A percentile compares a stretch with the other conserved stretches of the same genome.
phyloP scores from a whole-genome alignment of 2,113 vertebrate species.

The Cyphomyrus discorhynchus region DNA sequence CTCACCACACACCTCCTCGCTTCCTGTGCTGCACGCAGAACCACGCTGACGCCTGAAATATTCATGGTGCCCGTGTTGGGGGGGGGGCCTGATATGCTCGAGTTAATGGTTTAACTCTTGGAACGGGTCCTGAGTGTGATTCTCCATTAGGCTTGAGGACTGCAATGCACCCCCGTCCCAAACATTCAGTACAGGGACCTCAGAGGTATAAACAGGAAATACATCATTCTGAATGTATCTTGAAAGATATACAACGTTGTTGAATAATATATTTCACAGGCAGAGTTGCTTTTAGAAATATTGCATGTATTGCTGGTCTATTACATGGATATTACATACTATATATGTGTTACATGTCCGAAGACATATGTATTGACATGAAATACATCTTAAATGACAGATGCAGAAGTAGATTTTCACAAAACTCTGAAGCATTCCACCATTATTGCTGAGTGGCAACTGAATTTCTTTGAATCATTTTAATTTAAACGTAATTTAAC shows the following conservation, averaged over 20 bases:
- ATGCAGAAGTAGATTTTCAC: background rate
- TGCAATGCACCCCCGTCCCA: background rate
- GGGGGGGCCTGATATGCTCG: conserved; percentile 27
- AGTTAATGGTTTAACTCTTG: background rate
- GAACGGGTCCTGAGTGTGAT: background rate
- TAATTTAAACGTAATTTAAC: background rate
- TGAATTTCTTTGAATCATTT: background rate
- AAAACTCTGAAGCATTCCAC: background rate
- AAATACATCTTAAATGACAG: background rate
- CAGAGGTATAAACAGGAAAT: background rate
- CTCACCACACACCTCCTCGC: background rate
- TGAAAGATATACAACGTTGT: background rate
- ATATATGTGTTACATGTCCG: background rate
- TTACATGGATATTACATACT: background rate
- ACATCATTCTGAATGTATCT: background rate
- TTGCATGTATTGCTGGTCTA: background rate
- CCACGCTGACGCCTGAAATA: conserved; percentile 48
- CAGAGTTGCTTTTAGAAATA: background rate
- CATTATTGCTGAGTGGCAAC: background rate
- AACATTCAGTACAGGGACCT: background rate
- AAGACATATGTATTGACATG: background rate
- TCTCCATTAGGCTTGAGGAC: background rate
- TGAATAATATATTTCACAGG: background rate
- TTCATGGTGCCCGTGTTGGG: conserved; percentile 50
- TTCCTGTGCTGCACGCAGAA: conserved; percentile 25